Conservation (phyloP, 1,140 invertebrate genomes). For the Macrosteles quadrilineatus region DNA sequence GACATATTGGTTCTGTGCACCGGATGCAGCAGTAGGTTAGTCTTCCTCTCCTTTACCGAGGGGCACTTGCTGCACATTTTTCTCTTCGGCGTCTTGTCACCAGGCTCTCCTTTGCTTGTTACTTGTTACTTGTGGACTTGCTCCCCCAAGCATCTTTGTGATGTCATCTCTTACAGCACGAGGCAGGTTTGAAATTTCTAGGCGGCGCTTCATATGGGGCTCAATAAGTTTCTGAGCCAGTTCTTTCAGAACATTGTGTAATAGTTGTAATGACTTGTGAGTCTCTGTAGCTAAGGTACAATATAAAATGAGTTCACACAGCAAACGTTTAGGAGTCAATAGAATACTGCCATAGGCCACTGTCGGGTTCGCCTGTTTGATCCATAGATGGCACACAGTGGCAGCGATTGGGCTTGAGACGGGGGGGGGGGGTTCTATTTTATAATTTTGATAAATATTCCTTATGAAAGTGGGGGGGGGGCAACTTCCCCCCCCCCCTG, state of each 20-base stretch:
- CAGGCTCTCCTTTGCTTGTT: background rate
- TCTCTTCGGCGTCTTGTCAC: constrained; percentile 18
- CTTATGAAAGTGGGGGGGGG: too few species aligned
- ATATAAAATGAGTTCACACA: constrained; percentile 35
- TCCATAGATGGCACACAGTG: constrained; percentile 39
- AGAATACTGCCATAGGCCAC: constrained; percentile 46
- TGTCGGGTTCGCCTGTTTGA: constrained; percentile 38
- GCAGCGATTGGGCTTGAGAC: too few species aligned
- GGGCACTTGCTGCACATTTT: constrained; percentile 23
- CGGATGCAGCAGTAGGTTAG: constrained; percentile 17
- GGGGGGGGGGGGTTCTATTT: too few species aligned
- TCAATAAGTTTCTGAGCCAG: constrained; percentile 34
- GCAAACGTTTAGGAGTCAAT: constrained; percentile 41
- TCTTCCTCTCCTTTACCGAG: constrained; percentile 26
- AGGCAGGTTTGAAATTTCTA: constrained; percentile 10
- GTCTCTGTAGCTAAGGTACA: constrained; percentile 30
- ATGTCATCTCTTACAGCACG: background rate
- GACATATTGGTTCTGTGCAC: constrained; percentile 21
- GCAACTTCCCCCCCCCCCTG: too few species aligned
- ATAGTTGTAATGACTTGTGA: constrained; percentile 25
- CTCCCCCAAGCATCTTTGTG: constrained; percentile 3
- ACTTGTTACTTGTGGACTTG: background rate
- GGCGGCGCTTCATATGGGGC: constrained; percentile 42
- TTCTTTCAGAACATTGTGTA: constrained; percentile 40
- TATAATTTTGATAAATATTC: too few species aligned